A percentile compares a stretch with the other conserved stretches of the same genome.
phyloP scores from a whole-genome alignment of 2,113 vertebrate genomes.

The Anoura caudifer region DNA sequence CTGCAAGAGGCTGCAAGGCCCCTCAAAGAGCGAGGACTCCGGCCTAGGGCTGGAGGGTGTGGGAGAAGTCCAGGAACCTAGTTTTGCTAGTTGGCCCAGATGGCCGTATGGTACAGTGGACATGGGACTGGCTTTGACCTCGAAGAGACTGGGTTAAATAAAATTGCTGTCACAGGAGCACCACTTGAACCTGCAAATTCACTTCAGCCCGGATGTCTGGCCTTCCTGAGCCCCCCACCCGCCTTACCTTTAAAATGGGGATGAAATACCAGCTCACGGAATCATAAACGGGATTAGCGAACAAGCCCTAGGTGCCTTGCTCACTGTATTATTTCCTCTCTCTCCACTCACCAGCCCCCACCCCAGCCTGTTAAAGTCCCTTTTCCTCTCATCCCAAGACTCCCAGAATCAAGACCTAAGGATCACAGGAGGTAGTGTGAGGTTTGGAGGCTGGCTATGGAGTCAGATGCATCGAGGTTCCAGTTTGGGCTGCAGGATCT shows the following conservation, averaged over 20 bases:
- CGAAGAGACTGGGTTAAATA: not conserved
- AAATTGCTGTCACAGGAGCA: not conserved
- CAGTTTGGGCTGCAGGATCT: not conserved
- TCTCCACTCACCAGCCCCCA: not conserved
- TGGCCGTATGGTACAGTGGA: not conserved
- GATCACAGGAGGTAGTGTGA: not conserved
- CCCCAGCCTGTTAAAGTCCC: not conserved
- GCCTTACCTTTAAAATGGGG: not conserved
- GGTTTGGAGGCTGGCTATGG: not conserved
- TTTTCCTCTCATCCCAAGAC: not conserved
- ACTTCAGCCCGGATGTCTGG: not conserved
- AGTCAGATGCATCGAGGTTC: not conserved
- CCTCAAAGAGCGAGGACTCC: not conserved
- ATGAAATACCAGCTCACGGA: not conserved
- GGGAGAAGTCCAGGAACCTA: not conserved
- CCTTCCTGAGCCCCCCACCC: not conserved
- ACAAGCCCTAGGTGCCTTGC: not conserved
- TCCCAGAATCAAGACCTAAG: not conserved
- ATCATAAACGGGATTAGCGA: not conserved
- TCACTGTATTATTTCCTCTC: not conserved
- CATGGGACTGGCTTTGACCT: not conserved
- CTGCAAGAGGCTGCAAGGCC: not conserved
- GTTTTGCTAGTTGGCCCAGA: not conserved
- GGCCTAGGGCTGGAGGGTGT: not conserved
- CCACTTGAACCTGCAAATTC: not conserved